Evolutionary conservation across 2,888 invertebrate species (phyloP), one percentile per base, ranked within the genome.

Genomic region (Cerastis rubricosa): DNA sequence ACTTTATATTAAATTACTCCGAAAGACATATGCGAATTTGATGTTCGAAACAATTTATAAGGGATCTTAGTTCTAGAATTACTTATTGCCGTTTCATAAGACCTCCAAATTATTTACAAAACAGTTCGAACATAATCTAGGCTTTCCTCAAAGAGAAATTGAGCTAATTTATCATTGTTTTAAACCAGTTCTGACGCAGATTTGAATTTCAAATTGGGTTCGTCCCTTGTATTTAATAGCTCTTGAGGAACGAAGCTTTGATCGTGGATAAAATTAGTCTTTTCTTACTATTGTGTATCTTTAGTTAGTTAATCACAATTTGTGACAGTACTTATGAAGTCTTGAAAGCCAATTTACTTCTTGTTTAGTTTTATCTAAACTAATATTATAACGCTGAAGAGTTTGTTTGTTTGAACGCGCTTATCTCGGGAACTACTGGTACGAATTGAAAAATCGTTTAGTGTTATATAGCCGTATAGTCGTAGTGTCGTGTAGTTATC

Each of bases 151-250:
- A 83, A 68, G 71, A 70, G 61, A 78, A 78, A 83, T 83, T 54
- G 66, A 79, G 70, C 78, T 76, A 83, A 83, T 85, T 85, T 78
- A 79, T 83, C 76, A 77, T 83, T 80, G 76, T 83, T 76, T 70
- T 74, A 51, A 79, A 71, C 76, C 54, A 78, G 65, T 76, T 71
- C 54, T 69, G 45, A 74, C 61, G 57, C 59, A n/a, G 68, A 86
- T 88, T 85, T 82, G 80, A 82, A 88, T 82, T 85, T 86, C 86
- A 86, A 88, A 85, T 87, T 67, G 19, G 47, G 49, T 8, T 35
- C 40, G 61, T 71, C 54, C 73, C 74, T 69, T 79, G 71, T 70
- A 64, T 64, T 84, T 74, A 78, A 80, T 76, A 76, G 64, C 66
- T 57, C 47, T 76, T 80, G n/a, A 57, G 71, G 17, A 67, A 64